Evolutionary conservation across 2,888 invertebrate species (phyloP), one percentile per base, ranked within the genome.

Genomic region (Caradrina clavipalpis): DNA sequence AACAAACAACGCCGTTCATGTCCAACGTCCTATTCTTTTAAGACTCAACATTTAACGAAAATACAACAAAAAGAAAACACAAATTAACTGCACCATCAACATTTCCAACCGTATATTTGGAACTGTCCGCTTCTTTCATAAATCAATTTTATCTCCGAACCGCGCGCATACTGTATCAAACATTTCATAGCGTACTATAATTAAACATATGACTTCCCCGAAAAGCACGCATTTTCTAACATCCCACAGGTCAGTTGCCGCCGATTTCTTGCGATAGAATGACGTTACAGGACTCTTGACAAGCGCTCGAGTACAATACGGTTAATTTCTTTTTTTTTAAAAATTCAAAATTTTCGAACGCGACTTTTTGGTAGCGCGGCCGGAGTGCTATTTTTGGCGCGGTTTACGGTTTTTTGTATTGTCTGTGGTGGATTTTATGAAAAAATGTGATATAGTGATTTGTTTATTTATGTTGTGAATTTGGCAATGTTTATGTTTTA

Each of bases 271-370:
- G 90, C 83, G 87, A 85, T 82, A 84, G 90, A 85, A 91, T 91
- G 92, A 92, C 93, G 88, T 86, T 88, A 86, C 93, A 89, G 94
- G 94, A 92, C 94, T 93, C 92, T 66, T 74, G 71, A 76, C 83
- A 80, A 77, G 94, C 78, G 93, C 94, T 94, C 92, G 89, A 84
- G 69, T 75, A 76, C 80, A 72, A 73, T 78, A 86, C 89, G 93
- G 93, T 94, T 80, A 79, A 71, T 80, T 77, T 61, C 65, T 49
- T 73, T 55, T 49, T 49, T 73, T 55, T 49, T 47, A 21, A 31
- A 63, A 75, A 69, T 77, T 80, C 61, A 5, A 77, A 72, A 73
- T 69, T 69, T 63, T 57, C 63, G 42, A 67, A 63, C 56, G 60
- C 55, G 0, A 50, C 58, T 61, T 11, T 64, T 55, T 50, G 59